These are phyloP conservation scores for Meloidogyne exigua DNA, from an alignment of 1,140 invertebrate genomes.

Conservation along the genomic window DNA sequence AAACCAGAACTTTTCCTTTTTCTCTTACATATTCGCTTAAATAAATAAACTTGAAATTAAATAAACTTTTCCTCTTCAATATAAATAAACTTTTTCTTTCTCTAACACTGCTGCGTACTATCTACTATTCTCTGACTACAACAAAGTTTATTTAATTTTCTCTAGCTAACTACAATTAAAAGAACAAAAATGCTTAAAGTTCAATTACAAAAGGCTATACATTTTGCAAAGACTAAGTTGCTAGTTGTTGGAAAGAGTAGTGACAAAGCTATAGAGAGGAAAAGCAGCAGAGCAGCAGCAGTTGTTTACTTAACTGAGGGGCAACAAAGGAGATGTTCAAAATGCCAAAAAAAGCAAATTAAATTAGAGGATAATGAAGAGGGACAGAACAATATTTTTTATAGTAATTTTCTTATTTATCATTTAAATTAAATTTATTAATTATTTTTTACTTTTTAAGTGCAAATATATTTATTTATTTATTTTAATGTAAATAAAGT, in stretches of 20 bases:
- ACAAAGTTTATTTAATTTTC: background rate
- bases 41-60: too few species aligned
- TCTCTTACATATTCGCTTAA: too few species aligned
- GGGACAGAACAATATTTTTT: background rate
- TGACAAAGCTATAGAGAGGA: background rate
- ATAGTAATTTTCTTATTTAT: background rate
- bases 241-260: background rate
- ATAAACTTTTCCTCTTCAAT: too few species aligned
- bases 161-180: too few species aligned
- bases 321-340: background rate
- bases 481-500: too few species aligned
- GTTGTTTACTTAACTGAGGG: background rate
- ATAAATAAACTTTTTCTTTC: too few species aligned
- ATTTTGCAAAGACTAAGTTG: background rate
- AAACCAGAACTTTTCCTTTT: too few species aligned
- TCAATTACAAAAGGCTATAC: background rate
- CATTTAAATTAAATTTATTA: background rate
- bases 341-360: background rate
- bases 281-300: background rate
- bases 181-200: slow-evolving; percentile 1
- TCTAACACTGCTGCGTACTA: too few species aligned
- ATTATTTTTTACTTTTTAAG: background rate
- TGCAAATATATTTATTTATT: background rate
- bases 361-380: background rate
- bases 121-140: too few species aligned